Evolutionary conservation across 2,888 invertebrate genomes (phyloP), one percentile per base, ranked within the genome.

Genomic region (Leptinotarsa haldemani): DNA sequence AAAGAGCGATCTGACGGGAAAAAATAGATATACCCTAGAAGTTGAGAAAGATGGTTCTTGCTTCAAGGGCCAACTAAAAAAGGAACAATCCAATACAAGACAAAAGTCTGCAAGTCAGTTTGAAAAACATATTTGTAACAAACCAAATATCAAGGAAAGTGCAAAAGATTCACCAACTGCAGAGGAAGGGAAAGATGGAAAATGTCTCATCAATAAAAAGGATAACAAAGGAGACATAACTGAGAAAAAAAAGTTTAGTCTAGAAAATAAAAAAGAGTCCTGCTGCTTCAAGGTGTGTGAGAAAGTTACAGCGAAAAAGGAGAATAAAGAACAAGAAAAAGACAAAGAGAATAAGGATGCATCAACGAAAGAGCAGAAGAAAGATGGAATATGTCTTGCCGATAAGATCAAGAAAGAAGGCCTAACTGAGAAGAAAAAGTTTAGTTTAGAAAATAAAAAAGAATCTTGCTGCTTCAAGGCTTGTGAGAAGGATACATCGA

Each of bases 1-100:
- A 16, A 15, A n/a, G 7, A 12, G 5, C 15, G 4, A 61, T 40
- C 40, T 12, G 40, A 40, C 9, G 40, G 40, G 3, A 40, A 61
- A 61, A 30, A 40, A 61, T 9, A 61, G 30, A n/a, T 56, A 67
- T 52, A 30, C n/a, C 4, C 30, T 68, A 46, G 46, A 68, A 40
- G 47, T 18, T 20, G 46, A 68, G 22, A 47, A 47, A 66, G 66
- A 61, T 18, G 3, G 16, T 47, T 20, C 66, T 25, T 66, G 66
- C 47, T 66, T 66, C 15, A 46, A 47, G n/a, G 66, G 61, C 7
- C 30, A 61, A 13, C 30, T 1, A 16, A 61, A 16, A 16, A 40
- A 56, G 4, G n/a, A 0, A 56, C 4, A 30, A 30, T 30, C 30
- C 30, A 30, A 30, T 30, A 1, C 30, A 30, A 30, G 30, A 30